These are phyloP conservation scores for Vombatus ursinus DNA, from an alignment of 2,113 vertebrate genomes.

Conservation along the genomic window DNA sequence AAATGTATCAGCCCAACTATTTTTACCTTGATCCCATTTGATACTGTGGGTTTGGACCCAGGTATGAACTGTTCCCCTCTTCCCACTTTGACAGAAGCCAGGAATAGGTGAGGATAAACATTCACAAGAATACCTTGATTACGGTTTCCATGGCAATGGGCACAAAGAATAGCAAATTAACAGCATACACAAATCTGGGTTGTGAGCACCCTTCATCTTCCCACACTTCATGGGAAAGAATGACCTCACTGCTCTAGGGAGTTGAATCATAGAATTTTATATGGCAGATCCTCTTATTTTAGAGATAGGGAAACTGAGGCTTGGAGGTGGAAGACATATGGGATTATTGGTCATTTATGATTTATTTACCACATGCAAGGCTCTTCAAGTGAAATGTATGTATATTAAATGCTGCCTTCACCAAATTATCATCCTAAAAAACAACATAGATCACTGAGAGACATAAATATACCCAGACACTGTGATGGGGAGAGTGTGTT, in stretches of 20 bases:
- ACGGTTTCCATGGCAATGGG: neutral
- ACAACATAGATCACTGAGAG: neutral
- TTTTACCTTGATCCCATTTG: neutral
- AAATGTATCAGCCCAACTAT: neutral
- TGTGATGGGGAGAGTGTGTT: neutral
- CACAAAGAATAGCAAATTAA: conserved; percentile 9
- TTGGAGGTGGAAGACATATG: neutral
- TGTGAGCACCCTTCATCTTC: neutral
- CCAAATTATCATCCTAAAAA: neutral
- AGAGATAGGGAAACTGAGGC: neutral
- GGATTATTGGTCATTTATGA: neutral
- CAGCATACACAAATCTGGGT: neutral
- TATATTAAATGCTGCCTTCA: neutral
- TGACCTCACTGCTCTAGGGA: neutral
- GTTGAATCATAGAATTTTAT: neutral
- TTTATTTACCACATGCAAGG: neutral
- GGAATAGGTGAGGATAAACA: neutral
- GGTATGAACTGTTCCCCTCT: neutral
- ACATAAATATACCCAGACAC: neutral
- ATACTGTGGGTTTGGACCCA: neutral
- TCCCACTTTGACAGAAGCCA: neutral
- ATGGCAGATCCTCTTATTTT: neutral
- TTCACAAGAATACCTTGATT: neutral
- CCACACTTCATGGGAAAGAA: neutral
- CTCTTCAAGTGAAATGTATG: neutral